Percentiles rank a stretch among this genome's conserved stretches.
Conservation (phyloP, 2,888 invertebrate genomes). For the Lepas anatifera region DNA sequence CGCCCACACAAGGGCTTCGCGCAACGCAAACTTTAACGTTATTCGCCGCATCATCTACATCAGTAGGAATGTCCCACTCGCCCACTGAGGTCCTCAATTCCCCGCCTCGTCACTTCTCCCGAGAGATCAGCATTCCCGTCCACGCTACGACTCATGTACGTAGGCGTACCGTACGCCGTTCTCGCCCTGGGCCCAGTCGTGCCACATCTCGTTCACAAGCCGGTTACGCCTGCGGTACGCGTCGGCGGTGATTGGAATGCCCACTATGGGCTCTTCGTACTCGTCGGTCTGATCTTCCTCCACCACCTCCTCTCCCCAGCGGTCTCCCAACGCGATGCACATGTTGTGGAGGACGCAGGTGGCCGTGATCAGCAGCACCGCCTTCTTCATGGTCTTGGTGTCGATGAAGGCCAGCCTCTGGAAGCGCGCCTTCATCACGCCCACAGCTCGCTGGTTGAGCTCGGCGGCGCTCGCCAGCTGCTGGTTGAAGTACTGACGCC, state of each 20-base stretch:
- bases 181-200: no score
- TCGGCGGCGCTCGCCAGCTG: neutral
- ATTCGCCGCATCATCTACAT: no score
- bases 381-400: slow-evolving; percentile 5
- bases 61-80: no score
- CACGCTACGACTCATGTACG: no score
- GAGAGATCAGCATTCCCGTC: no score
- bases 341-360: slow-evolving; percentile 3
- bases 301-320: neutral
- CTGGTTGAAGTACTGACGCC: neutral
- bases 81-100: no score
- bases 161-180: no score
- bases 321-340: neutral
- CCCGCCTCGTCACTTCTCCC: no score
- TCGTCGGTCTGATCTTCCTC: neutral
- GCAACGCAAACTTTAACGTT: no score
- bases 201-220: neutral
- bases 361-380: neutral
- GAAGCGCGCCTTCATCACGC: neutral
- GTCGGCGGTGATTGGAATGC: neutral
- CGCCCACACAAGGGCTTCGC: no score
- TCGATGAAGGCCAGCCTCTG: neutral
- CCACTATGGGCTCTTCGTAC: neutral
- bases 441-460: neutral
- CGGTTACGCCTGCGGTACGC: neutral